phyloP scores from a whole-genome alignment of 1,140 invertebrate genomes.

The Brachionus asplanchnoidis region DNA sequence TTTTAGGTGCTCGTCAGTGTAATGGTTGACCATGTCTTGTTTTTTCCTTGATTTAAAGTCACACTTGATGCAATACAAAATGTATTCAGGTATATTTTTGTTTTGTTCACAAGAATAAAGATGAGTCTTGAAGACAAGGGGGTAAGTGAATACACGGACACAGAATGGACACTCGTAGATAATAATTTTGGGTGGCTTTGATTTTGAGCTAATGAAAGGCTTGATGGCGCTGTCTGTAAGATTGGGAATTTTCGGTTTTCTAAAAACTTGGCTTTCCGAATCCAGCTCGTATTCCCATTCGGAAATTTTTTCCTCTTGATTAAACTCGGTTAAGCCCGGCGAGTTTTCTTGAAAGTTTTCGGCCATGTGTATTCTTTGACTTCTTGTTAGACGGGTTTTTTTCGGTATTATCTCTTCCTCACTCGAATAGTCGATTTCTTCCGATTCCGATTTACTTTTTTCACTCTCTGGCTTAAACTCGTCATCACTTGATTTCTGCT shows the following conservation, averaged over 20 bases:
- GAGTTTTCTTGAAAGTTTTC: neutral
- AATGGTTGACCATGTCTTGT: conserved; percentile 37
- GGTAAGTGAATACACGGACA: neutral
- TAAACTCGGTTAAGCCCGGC: neutral
- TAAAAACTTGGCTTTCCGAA: neutral
- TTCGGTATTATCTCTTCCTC: neutral
- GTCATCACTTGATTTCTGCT: neutral
- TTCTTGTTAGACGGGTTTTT: neutral
- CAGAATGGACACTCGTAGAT: conserved; percentile 36
- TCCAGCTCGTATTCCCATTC: conserved; percentile 39
- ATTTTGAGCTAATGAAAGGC: conserved; percentile 10
- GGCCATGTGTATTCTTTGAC: neutral
- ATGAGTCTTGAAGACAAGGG: conserved; percentile 20
- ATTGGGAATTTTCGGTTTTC: conserved; percentile 11
- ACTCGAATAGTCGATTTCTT: neutral
- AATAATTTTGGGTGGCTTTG: conserved; percentile 4
- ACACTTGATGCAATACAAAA: conserved; percentile 17
- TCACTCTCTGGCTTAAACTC: neutral
- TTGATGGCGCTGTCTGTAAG: conserved; percentile 19
- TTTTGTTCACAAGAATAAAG: conserved; percentile 11
- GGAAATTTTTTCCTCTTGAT: conserved; percentile 16
- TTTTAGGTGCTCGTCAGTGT: neutral
- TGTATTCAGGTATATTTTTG: conserved; percentile 28
- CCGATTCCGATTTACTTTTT: neutral
- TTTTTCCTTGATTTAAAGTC: conserved; percentile 29